Evolutionary conservation across 2,888 invertebrate species (phyloP).

Genomic region (Campopleginae sp.): DNA sequence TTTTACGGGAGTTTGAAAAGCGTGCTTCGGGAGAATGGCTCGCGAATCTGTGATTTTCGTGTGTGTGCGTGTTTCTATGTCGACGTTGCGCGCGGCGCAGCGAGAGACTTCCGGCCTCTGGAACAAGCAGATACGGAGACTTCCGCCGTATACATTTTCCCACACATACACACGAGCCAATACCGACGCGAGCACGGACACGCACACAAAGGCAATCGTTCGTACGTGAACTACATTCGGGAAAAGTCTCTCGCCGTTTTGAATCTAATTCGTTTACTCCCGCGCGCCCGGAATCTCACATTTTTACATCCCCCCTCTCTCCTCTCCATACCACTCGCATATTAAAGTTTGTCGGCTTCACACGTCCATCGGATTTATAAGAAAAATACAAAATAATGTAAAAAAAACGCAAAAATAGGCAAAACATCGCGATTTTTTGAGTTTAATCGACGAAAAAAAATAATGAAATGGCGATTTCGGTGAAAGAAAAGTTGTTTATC

Average conservation of each 20-base stretch:
- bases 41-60: conserved; percentile 19
- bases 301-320: not conserved
- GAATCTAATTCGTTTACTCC: not conserved
- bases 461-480: not conserved
- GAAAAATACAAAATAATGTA: too few species aligned
- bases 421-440: too few species aligned
- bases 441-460: not conserved
- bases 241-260: conserved; percentile 15
- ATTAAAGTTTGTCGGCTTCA: not conserved
- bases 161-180: not conserved
- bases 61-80: not conserved
- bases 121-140: conserved; percentile 61
- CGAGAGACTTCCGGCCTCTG: conserved; percentile 59
- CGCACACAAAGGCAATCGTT: not conserved
- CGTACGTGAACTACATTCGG: conserved; percentile 16
- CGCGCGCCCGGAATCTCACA: not conserved
- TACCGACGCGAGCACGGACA: not conserved
- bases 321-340: not conserved
- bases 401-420: too few species aligned
- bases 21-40: conserved; percentile 8
- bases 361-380: not conserved
- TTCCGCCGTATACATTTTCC: conserved; percentile 40
- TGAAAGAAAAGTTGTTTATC: not conserved
- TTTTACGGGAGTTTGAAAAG: conserved; percentile 51
- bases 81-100: conserved; percentile 11